Percentiles rank a stretch among this genome's conserved stretches.
These are phyloP conservation scores for Muscicapa striata DNA, from an alignment of 2,797 vertebrate species.

Conservation along the genomic window DNA sequence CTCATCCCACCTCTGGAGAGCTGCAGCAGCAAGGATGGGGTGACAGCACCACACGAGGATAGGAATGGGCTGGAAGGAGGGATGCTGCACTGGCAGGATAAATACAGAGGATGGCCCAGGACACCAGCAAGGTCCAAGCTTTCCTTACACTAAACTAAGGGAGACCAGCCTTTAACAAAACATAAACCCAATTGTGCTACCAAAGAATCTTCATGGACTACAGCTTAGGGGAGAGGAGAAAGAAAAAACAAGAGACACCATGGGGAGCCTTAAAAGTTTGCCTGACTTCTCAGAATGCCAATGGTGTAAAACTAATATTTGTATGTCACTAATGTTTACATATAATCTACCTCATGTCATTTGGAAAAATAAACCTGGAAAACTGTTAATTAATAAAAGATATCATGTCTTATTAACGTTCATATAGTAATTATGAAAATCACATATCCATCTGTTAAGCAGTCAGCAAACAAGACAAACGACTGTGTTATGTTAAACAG, in stretches of 20 bases:
- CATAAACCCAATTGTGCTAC: neutral
- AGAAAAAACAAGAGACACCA: neutral
- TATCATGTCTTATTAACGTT: slow-evolving; percentile 76
- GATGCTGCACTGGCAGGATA: neutral
- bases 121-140: neutral
- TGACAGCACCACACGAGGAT: too few relatives aligned
- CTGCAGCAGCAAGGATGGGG: neutral
- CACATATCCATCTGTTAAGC: slow-evolving; percentile 78
- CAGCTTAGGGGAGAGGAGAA: neutral
- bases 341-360: slow-evolving; percentile 10
- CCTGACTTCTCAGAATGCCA: neutral
- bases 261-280: neutral
- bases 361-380: slow-evolving; percentile 67
- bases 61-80: neutral
- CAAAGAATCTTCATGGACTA: neutral
- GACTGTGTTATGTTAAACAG: slow-evolving; percentile 75
- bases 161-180: neutral
- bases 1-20: neutral
- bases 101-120: neutral
- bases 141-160: neutral
- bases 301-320: slow-evolving; percentile 41
- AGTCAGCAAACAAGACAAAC: slow-evolving; percentile 81
- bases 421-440: slow-evolving; percentile 73
- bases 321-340: slow-evolving; percentile 37
- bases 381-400: slow-evolving; percentile 79